A percentile compares a stretch with the other conserved stretches of the same genome.
These are phyloP conservation scores for Halichoeres trimaculatus DNA, from an alignment of 2,113 vertebrate species.

Conservation along the genomic window DNA sequence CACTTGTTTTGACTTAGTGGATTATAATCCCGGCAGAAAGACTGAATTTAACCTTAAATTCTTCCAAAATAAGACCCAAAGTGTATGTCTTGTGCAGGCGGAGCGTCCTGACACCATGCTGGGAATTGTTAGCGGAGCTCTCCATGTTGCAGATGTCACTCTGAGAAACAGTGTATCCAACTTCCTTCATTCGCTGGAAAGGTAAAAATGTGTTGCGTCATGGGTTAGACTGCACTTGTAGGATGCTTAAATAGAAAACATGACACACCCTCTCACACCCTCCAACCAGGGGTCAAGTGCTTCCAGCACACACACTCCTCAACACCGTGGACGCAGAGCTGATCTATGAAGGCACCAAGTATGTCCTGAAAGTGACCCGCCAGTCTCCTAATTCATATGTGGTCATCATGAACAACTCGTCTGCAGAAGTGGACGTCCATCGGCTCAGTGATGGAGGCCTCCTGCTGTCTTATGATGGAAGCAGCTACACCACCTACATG, in stretches of 20 bases:
- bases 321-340: slow-evolving; percentile 97
- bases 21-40: neutral
- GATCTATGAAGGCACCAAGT: slow-evolving; percentile 97
- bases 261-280: neutral
- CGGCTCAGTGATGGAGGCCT: slow-evolving; percentile 95
- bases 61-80: neutral
- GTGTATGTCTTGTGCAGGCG: slow-evolving; percentile 82
- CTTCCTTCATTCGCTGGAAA: slow-evolving; percentile 97
- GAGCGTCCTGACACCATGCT: slow-evolving; percentile 97
- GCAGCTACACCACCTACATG: slow-evolving; percentile 99
- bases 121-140: slow-evolving; percentile 95
- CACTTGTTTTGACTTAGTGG: neutral
- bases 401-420: slow-evolving; percentile 95
- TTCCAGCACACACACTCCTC: slow-evolving; percentile 94
- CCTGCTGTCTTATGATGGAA: slow-evolving; percentile 95
- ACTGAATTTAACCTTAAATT: neutral
- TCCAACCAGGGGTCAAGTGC: slow-evolving; percentile 90
- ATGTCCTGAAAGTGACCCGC: slow-evolving; percentile 94
- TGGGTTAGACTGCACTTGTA: neutral
- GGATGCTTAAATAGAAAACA: neutral
- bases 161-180: slow-evolving; percentile 96
- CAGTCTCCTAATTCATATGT: slow-evolving; percentile 98
- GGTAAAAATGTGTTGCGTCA: slow-evolving; percentile 76
- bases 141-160: slow-evolving; percentile 95
- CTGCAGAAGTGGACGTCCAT: slow-evolving; percentile 94